Evolutionary conservation across 1,140 invertebrate species (phyloP), one percentile per base, ranked within the genome.

Genomic region (Heterodera carotae): DNA sequence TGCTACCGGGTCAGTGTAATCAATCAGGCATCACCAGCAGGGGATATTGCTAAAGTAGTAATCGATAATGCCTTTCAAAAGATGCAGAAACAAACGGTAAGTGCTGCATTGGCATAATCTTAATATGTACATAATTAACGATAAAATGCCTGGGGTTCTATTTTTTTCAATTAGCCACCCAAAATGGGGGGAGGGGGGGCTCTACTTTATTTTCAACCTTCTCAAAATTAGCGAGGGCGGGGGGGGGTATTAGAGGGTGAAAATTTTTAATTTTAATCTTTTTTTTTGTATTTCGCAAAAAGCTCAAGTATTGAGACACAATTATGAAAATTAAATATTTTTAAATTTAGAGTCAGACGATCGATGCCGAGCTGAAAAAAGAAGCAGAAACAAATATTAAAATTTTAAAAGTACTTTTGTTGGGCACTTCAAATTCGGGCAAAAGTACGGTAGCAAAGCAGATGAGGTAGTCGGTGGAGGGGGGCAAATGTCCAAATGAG

Each of bases 371-470:
- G 27, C 39, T 75, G 22, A 66, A 53, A 33, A 67, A 43, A 27
- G 48, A 75, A 10, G 64, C 60, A 12, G 29, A 36, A 22, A 36
- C 25, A 12, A 68, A 75, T 29, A 34, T 53, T 10, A 75, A 71
- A 53, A n/a, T 66, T 29, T 3, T 75, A 3, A 75, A 75, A 33
- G 64, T 75, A 15, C 36, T 75, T 8, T 29, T 75, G 29, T 29
- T 75, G n/a, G 74, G 74, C 39, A 22, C 74, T 31, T 66, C 74
- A n/a, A 68, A 75, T 53, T 67, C 60, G 33, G 74, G 74, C 60
- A 75, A 75, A 48, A 67, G 60, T 18, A 75, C 74, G 18, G 31
- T 75, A n/a, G 64, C 60, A n/a, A 75, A 75, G 48, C 74, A 75
- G 27, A 75, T 75, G 74, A 75, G 62, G 74, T 25, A 29, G n/a